Evolutionary conservation across 1,140 invertebrate species (phyloP), one percentile per base, ranked within the genome.

Genomic region (Pteromalus puparum): DNA sequence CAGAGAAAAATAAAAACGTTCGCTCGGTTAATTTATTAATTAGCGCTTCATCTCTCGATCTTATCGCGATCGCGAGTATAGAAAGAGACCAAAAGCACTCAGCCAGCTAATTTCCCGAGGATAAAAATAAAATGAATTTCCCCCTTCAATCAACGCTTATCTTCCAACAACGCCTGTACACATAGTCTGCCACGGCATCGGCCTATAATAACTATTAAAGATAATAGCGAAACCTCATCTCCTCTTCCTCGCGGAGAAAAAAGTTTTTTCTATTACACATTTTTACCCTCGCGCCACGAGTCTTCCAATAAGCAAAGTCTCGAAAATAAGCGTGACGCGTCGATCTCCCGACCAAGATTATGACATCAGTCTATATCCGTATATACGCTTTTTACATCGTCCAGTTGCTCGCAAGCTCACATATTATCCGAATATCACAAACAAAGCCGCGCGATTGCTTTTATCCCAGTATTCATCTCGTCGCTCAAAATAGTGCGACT

Each of bases 301-400:
- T 46, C 42, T 46, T 18, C 15, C 15, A 61, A 61, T 77, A 79
- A 67, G 10, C 6, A 42, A 26, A 79, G 38, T 68, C 2, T 42
- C 65, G n/a, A 46, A 79, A 79, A 79, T 79, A 79, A 78, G 53
- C 76, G 48, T 78, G 53, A n/a, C n/a, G 28, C 38, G 38, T 42
- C 38, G 24, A 30, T 53, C 38, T 53, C 26, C 46, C 4, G 30
- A n/a, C 12, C 15, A 28, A 30, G 76, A 65, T 78, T 78, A 65
- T 26, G 53, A 78, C 76, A 65, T 65, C 26, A 12, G 13, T 15
- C 48, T 53, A 2, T 2, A 21, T 1, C 13, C 18, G 2, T 15
- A n/a, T n/a, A n/a, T n/a, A n/a, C n/a, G n/a, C 18, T 53, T 15
- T 13, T 15, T 13, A 53, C 48, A 53, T 53, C 48, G 13, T 53